A percentile compares a stretch with the other conserved stretches of the same genome.
Evolutionary conservation across 2,888 invertebrate genomes (phyloP).

Genomic region (Pammene fasciana): DNA sequence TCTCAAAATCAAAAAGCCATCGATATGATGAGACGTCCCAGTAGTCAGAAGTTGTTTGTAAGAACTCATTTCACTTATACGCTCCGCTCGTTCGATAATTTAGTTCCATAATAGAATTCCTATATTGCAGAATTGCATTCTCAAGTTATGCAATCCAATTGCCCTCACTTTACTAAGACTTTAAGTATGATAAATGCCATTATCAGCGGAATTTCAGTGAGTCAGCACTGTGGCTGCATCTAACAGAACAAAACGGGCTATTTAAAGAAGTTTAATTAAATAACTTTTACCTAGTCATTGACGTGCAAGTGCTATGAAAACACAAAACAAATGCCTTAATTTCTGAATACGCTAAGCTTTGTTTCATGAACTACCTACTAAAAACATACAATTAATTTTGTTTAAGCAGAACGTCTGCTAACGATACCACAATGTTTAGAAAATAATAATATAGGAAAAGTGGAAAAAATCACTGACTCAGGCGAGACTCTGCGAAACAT

Average conservation of each 20-base stretch:
- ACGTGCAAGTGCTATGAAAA: conserved; percentile 15
- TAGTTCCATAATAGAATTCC: conserved; percentile 13
- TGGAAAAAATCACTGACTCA: too few relatives aligned
- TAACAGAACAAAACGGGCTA: conserved; percentile 6
- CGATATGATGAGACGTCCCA: too few relatives aligned
- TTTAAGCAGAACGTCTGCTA: too few relatives aligned
- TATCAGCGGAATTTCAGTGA: conserved; percentile 1
- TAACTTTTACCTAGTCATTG: conserved; percentile 14
- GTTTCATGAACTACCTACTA: not conserved
- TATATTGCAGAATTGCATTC: conserved; percentile 10
- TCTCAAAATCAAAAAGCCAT: too few relatives aligned
- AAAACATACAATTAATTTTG: too few relatives aligned
- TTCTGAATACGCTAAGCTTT: not conserved
- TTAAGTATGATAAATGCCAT: conserved; percentile 29
- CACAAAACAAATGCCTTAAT: not conserved
- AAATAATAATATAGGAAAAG: too few relatives aligned
- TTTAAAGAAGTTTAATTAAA: conserved; percentile 26
- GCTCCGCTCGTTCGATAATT: too few relatives aligned
- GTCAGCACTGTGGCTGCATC: conserved; percentile 10
- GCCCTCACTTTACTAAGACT: conserved; percentile 13
- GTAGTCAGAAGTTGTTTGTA: too few relatives aligned
- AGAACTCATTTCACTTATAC: not conserved
- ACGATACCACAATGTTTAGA: too few relatives aligned
- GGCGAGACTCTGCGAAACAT: too few relatives aligned
- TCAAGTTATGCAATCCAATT: conserved; percentile 17